These are phyloP conservation scores for Danio choprae DNA, from an alignment of 2,797 vertebrate genomes.

Conservation along the genomic window DNA sequence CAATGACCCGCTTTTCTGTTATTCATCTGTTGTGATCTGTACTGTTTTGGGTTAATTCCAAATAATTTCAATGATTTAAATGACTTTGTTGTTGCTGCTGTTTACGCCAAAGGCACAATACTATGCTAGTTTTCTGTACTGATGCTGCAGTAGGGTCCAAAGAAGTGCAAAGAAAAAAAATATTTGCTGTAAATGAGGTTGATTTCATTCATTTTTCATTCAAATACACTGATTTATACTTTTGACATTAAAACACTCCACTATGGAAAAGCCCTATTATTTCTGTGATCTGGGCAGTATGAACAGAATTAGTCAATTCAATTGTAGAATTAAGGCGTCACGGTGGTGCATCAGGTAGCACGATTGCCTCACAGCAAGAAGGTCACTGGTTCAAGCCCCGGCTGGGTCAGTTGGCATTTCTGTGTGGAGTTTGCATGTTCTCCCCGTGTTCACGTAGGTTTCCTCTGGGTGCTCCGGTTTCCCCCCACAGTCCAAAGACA, in stretches of 20 bases:
- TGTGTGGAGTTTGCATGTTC: too few species aligned
- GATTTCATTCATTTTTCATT: background rate
- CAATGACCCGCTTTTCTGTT: background rate
- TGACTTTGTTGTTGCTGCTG: background rate
- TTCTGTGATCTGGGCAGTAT: too few species aligned
- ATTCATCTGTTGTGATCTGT: background rate
- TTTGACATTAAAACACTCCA: background rate
- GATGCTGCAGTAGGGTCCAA: background rate
- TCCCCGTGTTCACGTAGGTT: too few species aligned
- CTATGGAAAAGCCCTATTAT: too few species aligned
- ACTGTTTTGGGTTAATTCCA: background rate
- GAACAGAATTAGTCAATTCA: too few species aligned
- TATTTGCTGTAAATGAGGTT: background rate
- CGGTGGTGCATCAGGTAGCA: too few species aligned
- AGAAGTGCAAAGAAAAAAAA: background rate
- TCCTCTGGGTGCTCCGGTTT: too few species aligned
- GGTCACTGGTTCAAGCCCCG: too few species aligned
- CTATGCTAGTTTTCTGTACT: background rate
- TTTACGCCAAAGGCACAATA: conserved; percentile 17
- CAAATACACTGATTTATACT: background rate
- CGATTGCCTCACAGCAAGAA: too few species aligned
- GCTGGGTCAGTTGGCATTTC: too few species aligned
- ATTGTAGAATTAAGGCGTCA: too few species aligned
- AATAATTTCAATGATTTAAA: conserved; percentile 9
- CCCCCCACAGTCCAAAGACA: too few species aligned